Evolutionary conservation across 2,113 vertebrate species (phyloP), one percentile per base, ranked within the genome.

Genomic region (Nerophis ophidion): DNA sequence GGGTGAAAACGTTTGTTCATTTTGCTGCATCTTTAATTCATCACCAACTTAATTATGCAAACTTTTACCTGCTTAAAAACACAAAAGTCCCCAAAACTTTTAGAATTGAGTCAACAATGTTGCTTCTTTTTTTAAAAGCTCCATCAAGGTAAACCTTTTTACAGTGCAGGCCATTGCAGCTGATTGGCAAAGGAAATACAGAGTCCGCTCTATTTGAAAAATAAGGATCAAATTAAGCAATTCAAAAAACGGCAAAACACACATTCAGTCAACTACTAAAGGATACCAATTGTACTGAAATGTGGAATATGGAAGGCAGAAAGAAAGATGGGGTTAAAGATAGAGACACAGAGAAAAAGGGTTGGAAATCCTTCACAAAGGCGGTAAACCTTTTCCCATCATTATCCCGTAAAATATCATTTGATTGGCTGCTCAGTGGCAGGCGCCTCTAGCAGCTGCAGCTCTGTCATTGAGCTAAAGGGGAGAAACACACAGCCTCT

Each of bases 401-500:
- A 93, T 94, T 93, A 95, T 90, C 88, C 83, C 76, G 88, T 84
- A 90, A 92, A 90, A 80, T 90, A 82, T 82, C 5, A 62, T 86
- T 83, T 89, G 92, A 92, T 89, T 92, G 92, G 93, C 89, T 87
- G 80, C 89, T 88, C 79, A 0, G 68, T 73, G 90, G 91, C 91
- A 0, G 75, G 61, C 89, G 91, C 89, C 92, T 86, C 92, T 73
- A 74, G 92, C 92, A 92, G 87, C 92, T 87, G 63, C 68, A 57
- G 81, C 89, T 91, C 91, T 91, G 91, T 91, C 89, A 45, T 68
- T 48, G 35, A 60, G 86, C 84, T 54, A 36, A 84, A 65, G 67
- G 67, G 74, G 74, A 87, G 90, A 91, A 89, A 90, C 88, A 87
- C 87, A 89, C 89, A 63, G 77, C 79, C 83, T 89, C 81, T 82